A percentile compares a stretch with the other conserved stretches of the same genome.
phyloP scores from a whole-genome alignment of 2,113 vertebrate genomes.

The Xenotilapia flavipinnis region DNA sequence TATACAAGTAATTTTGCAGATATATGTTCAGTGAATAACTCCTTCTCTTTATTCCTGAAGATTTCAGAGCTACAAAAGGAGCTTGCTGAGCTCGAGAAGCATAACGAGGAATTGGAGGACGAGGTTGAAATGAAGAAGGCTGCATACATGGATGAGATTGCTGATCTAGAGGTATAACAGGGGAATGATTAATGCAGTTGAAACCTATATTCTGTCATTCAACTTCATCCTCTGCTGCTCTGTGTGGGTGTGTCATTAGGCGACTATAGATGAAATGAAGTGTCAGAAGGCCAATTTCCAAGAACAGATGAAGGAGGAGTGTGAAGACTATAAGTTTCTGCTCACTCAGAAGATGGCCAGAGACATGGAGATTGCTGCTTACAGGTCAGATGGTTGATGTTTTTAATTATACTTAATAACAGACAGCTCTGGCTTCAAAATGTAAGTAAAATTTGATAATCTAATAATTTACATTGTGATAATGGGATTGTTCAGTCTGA shows the following conservation, averaged over 20 bases:
- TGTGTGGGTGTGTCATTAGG: constrained; percentile 10
- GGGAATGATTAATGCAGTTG: constrained; percentile 6
- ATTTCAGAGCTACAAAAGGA: constrained; percentile 57
- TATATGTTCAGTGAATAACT: not conserved
- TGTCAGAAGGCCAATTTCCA: constrained; percentile 47
- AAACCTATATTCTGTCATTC: constrained; percentile 2
- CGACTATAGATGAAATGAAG: constrained; percentile 48
- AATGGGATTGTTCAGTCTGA: too few relatives aligned
- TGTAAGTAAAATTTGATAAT: accelerated
- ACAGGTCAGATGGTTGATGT: constrained; percentile 53
- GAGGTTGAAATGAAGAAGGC: constrained; percentile 51
- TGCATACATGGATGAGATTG: constrained; percentile 51
- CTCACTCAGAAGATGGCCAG: constrained; percentile 71
- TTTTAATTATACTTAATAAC: not conserved
- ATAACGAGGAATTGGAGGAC: constrained; percentile 56
- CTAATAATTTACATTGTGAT: accelerated
- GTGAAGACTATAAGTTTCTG: constrained; percentile 60
- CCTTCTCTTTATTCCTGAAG: constrained; percentile 24
- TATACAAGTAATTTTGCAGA: not conserved
- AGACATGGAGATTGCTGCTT: constrained; percentile 71
- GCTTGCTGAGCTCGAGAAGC: constrained; percentile 48
- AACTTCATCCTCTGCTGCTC: not conserved
- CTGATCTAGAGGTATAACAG: constrained; percentile 62
- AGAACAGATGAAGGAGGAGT: constrained; percentile 65
- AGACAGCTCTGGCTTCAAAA: accelerated